phyloP scores from a whole-genome alignment of 2,113 vertebrate genomes.

The Saiga tatarica region DNA sequence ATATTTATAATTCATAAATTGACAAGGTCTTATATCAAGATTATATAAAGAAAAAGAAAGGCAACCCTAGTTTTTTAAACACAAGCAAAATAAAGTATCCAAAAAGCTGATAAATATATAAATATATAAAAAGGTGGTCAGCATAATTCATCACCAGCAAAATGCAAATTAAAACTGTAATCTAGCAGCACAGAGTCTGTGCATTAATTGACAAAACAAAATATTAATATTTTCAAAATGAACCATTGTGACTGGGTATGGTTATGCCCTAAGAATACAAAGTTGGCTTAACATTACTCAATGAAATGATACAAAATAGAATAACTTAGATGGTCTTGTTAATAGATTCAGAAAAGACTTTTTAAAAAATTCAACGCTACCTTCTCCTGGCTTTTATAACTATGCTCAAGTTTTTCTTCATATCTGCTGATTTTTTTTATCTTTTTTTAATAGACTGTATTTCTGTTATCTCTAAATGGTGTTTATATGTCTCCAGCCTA shows the following conservation, averaged over 20 bases:
- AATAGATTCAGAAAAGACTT: background rate
- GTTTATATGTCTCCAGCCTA: background rate
- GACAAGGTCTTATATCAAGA: background rate
- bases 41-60: background rate
- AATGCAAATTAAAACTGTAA: background rate
- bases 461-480: background rate
- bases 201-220: too few species aligned
- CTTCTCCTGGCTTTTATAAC: background rate
- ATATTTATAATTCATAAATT: background rate
- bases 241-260: background rate
- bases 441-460: background rate
- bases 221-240: background rate
- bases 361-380: background rate
- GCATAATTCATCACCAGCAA: background rate
- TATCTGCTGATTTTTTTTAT: background rate
- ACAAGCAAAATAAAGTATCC: background rate
- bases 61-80: background rate
- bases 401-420: background rate
- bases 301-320: background rate
- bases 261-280: background rate
- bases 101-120: background rate
- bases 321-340: background rate
- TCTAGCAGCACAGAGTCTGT: background rate
- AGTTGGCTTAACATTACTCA: background rate
- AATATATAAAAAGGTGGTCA: background rate